phyloP scores from a whole-genome alignment of 37 sponge, comb jelly and placozoan genomes.

The Aphrocallistes beatrix region DNA sequence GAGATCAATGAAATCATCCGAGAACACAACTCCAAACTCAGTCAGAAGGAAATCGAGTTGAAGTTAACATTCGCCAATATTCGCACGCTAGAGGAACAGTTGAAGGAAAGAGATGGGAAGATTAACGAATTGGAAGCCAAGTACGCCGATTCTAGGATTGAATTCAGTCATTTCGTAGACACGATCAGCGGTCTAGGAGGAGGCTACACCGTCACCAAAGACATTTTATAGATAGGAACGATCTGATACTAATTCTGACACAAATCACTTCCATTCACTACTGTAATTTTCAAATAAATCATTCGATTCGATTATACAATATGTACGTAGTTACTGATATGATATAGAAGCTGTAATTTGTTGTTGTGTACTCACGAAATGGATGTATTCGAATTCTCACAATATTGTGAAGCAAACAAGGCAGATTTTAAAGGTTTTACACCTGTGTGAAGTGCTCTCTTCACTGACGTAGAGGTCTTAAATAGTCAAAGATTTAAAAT shows the following conservation, averaged over 20 bases:
- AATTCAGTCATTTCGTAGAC: conserved; percentile 17
- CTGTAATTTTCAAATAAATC: no score
- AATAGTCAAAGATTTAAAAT: no score
- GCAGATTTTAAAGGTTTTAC: no score
- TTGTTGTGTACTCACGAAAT: no score
- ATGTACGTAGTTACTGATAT: no score
- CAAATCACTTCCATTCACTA: neutral
- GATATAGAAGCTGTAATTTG: no score
- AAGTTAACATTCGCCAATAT: neutral
- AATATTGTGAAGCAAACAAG: no score
- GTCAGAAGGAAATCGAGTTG: neutral
- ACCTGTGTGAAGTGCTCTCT: no score
- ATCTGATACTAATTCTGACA: neutral
- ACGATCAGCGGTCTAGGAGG: neutral
- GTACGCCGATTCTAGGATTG: neutral
- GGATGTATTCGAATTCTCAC: no score
- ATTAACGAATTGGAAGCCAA: neutral
- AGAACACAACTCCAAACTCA: neutral
- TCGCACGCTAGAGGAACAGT: neutral
- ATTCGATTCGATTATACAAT: no score
- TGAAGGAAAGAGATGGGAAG: neutral
- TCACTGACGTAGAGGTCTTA: no score
- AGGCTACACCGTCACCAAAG: neutral
- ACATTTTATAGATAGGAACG: neutral
- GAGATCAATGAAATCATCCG: neutral